Conservation (phyloP, 2,797 vertebrate species). For the Siniperca scherzeri region DNA sequence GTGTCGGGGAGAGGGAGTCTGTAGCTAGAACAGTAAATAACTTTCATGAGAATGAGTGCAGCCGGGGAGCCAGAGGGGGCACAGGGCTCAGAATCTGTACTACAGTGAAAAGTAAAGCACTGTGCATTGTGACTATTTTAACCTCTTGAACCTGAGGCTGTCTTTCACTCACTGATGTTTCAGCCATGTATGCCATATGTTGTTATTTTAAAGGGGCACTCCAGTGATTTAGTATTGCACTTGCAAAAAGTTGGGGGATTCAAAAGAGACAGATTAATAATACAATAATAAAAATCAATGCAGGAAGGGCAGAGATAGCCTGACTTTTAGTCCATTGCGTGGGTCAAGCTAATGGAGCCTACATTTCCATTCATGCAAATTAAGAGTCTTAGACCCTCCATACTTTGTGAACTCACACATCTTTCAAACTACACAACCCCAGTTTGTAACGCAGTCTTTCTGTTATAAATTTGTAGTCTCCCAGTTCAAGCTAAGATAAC, state of each 20-base stretch:
- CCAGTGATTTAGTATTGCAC: constrained; percentile 18
- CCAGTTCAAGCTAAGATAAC: no score
- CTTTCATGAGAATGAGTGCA: constrained; percentile 60
- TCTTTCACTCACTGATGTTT: constrained; percentile 44
- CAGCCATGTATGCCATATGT: neutral
- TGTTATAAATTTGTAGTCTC: neutral
- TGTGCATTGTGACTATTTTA: constrained; percentile 50
- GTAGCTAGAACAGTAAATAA: constrained; percentile 70
- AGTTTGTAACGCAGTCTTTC: neutral
- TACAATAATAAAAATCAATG: neutral
- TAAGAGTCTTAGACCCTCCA: neutral
- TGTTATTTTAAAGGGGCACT: constrained; percentile 29
- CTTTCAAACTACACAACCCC: neutral
- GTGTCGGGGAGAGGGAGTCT: constrained; percentile 23
- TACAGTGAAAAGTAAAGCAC: constrained; percentile 49
- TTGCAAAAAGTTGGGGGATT: neutral
- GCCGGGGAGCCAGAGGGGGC: constrained; percentile 55
- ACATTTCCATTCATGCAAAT: neutral
- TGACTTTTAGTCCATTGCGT: neutral
- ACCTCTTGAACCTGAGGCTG: constrained; percentile 48
- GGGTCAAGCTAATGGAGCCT: neutral
- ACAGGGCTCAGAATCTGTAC: constrained; percentile 44
- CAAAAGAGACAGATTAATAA: neutral
- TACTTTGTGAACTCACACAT: neutral
- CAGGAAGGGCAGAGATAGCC: neutral